These are phyloP conservation scores for Spicauda simplicius DNA, from an alignment of 2,888 invertebrate genomes.

Conservation along the genomic window DNA sequence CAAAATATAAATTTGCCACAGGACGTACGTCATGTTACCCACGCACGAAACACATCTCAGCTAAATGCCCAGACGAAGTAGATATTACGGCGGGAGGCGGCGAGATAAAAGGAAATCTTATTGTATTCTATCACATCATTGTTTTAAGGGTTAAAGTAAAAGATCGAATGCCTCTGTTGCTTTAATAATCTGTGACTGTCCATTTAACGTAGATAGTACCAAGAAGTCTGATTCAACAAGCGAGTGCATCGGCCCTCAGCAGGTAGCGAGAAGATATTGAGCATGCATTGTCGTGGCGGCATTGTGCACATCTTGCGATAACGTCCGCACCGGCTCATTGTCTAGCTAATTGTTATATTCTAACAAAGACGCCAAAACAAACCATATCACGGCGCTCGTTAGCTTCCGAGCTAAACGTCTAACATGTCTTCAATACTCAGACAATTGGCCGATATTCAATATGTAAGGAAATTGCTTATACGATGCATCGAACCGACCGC, in stretches of 20 bases:
- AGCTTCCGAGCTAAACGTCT: constrained; percentile 75
- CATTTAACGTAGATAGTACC: constrained; percentile 52
- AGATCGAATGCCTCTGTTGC: background rate
- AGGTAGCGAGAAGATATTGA: constrained; percentile 80
- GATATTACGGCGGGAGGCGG: no score
- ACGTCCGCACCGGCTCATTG: constrained; percentile 67
- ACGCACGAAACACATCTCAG: no score
- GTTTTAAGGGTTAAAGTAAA: no score
- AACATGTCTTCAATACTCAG: constrained; percentile 80
- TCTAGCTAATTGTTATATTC: constrained; percentile 79
- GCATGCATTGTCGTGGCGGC: constrained; percentile 70
- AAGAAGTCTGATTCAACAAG: constrained; percentile 67
- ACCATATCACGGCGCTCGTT: constrained; percentile 63
- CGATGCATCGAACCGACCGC: constrained; percentile 57
- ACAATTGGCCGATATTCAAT: constrained; percentile 76
- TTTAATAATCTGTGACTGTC: constrained; percentile 44
- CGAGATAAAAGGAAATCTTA: no score
- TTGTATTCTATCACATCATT: no score
- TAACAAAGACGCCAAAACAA: constrained; percentile 80
- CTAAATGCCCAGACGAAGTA: no score
- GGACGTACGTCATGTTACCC: no score
- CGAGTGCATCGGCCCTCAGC: constrained; percentile 77
- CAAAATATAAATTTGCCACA: no score
- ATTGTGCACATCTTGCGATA: constrained; percentile 70
- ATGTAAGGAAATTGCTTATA: constrained; percentile 78